phyloP scores from a whole-genome alignment of 23 tunicate genomes.

The Diplosoma virens region DNA sequence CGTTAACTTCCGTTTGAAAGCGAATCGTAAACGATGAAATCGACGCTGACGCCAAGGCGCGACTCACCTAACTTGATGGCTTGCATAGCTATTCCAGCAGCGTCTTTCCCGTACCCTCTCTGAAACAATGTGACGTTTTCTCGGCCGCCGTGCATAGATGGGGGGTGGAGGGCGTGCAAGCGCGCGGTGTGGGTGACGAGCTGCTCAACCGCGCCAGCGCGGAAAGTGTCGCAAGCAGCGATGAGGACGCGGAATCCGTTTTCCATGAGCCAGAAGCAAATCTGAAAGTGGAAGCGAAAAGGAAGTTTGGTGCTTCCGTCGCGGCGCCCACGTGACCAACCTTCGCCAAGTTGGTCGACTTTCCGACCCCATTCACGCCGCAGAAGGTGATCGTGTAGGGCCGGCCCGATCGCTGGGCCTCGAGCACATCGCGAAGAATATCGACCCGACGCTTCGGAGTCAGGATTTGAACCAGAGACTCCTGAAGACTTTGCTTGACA shows the following conservation, averaged over 20 bases:
- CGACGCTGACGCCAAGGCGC: no score
- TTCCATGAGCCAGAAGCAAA: constrained; percentile 97
- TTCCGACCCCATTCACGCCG: constrained; percentile 99
- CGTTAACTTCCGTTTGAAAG: no score
- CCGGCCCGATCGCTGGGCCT: constrained; percentile 64
- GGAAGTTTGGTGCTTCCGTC: no score
- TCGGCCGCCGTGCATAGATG: constrained; percentile 49
- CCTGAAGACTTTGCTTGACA: constrained; percentile 87
- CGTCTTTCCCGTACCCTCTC: constrained; percentile 98
- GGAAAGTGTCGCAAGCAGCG: constrained; percentile 99
- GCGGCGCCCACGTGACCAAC: no score
- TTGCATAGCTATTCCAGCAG: constrained; percentile 98
- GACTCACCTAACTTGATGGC: constrained; percentile 71
- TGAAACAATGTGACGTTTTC: constrained; percentile 67
- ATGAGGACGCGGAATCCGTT: constrained; percentile 96
- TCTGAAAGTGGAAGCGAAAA: constrained; percentile 36
- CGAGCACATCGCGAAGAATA: constrained; percentile 95
- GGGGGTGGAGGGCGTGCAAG: constrained; percentile 78
- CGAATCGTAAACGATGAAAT: no score
- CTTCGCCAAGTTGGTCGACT: constrained; percentile 97
- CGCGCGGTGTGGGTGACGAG: constrained; percentile 95
- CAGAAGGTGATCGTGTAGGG: constrained; percentile 99
- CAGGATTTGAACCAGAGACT: constrained; percentile 87
- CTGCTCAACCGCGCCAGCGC: constrained; percentile 99
- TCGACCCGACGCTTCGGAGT: constrained; percentile 98